phyloP scores from a whole-genome alignment of 2,888 invertebrate species.

The Anoplius nigerrimus region DNA sequence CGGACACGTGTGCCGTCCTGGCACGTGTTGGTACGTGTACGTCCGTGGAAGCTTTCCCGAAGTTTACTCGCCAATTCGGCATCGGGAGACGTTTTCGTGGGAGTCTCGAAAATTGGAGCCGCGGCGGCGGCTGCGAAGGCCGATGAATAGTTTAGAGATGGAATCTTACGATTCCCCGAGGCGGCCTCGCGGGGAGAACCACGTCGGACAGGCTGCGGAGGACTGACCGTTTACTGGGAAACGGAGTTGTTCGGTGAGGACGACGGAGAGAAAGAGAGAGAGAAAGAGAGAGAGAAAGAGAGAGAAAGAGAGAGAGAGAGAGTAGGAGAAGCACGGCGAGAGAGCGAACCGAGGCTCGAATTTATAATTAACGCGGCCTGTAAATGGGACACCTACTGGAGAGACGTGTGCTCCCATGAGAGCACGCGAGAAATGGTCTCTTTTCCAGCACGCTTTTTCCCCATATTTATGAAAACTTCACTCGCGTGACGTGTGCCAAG shows the following conservation, averaged over 20 bases:
- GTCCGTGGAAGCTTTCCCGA: background rate
- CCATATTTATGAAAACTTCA: conserved; percentile 11
- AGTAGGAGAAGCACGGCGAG: background rate
- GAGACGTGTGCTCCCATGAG: conserved; percentile 33
- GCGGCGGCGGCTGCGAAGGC: conserved; percentile 11
- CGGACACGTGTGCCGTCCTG: background rate
- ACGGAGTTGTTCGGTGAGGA: conserved; percentile 26
- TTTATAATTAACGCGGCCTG: conserved; percentile 66
- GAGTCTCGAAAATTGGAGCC: background rate
- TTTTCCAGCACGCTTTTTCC: conserved; percentile 6
- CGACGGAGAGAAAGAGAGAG: conserved; percentile 16
- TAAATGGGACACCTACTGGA: conserved; percentile 65
- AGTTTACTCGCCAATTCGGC: conserved; percentile 27
- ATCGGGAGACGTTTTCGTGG: conserved; percentile 3
- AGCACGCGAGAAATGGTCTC: conserved; percentile 21
- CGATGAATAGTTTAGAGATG: conserved; percentile 45
- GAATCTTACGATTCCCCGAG: conserved; percentile 39
- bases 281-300: conserved; percentile 12
- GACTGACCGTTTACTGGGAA: conserved; percentile 56
- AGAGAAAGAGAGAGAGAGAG: background rate
- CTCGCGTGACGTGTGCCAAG: too few species aligned
- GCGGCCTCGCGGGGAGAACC: conserved; percentile 32
- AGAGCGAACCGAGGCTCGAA: conserved; percentile 53
- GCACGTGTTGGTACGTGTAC: too few species aligned
- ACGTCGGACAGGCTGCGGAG: conserved; percentile 33